Base-by-base conservation (phyloP, 1,140 invertebrate species). In the Cyclina sinensis region DNA sequence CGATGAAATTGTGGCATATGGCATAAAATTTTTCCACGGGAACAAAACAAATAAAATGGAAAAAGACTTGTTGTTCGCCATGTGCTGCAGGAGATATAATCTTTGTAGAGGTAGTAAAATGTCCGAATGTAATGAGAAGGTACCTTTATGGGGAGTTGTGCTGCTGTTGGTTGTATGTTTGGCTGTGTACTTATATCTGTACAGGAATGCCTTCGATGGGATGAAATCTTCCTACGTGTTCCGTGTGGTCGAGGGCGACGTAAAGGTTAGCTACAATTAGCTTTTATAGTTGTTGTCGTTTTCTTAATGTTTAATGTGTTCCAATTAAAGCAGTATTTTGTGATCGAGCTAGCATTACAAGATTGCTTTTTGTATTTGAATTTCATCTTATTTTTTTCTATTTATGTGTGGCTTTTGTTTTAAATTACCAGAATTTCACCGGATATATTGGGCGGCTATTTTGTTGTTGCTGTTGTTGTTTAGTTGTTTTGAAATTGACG, bases 101-200 rank as follows among this genome's bases (percentile, higher is more conserved):
- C 11, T n/a, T 0, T 14, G 57, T 16, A n/a, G n/a, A n/a, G n/a
- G n/a, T 0, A 24, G n/a, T 70, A 86, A 27, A 32, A 87, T 87
- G 85, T 79, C 73, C 24, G 24, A 48, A 18, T 87, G 85, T 32
- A 62, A 80, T n/a, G 85, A 87, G 18, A 87, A 87, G 30, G 74
- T 80, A 7, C 76, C 85, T 0, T n/a, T 87, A 68, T 80, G 74
- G 74, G 74, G 85, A 18, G 32, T 87, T 43, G 57, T 83, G 79
- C 16, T 83, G 30, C 32, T 88, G 27, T 59, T 83, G 43, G 37
- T 88, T n/a, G 68, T 39, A 4, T 73, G 86, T 43, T 39, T 83
- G 18, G 82, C 86, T 16, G 30, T 88, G 32, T 88, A 88, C 30
- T 16, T 88, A 2, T 88, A 88, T 76, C 68, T 88, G n/a, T 88